These are phyloP conservation scores for Eupithecia vulgata DNA, from an alignment of 2,888 invertebrate genomes.

Conservation along the genomic window DNA sequence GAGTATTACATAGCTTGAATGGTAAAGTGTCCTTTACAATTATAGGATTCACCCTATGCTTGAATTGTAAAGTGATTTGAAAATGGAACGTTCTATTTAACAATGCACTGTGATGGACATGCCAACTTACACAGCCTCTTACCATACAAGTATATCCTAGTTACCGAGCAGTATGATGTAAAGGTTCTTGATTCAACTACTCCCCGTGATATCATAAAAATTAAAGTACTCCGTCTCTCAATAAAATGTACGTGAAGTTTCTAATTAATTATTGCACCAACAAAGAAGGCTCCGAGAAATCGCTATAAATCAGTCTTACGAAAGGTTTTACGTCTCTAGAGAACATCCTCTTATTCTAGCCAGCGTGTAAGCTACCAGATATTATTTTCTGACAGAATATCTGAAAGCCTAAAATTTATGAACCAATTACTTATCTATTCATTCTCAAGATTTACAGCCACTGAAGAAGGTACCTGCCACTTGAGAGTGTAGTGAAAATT, in stretches of 20 bases:
- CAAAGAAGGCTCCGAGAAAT: constrained; percentile 10
- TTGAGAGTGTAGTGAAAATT: background rate
- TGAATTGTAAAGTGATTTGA: no score
- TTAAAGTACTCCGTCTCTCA: background rate
- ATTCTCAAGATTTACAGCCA: background rate
- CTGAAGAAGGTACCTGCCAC: background rate
- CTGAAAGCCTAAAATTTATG: constrained; percentile 11
- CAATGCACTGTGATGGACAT: no score
- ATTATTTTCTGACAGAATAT: constrained; percentile 12
- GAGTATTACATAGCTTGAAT: no score
- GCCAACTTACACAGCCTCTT: no score
- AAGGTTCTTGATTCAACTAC: background rate
- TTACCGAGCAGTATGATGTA: no score
- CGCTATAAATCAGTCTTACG: constrained; percentile 25
- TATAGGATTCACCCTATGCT: no score
- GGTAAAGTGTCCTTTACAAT: no score
- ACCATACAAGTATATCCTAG: no score
- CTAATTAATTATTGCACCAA: constrained; percentile 9
- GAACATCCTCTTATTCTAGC: background rate
- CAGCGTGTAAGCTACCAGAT: constrained; percentile 8
- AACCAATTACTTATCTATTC: constrained; percentile 4
- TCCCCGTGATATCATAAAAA: background rate
- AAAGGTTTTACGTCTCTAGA: constrained; percentile 16
- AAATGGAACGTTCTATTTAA: no score
- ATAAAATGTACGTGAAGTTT: background rate